Base-by-base conservation (phyloP, 2,113 vertebrate genomes). In the Plestiodon gilberti region DNA sequence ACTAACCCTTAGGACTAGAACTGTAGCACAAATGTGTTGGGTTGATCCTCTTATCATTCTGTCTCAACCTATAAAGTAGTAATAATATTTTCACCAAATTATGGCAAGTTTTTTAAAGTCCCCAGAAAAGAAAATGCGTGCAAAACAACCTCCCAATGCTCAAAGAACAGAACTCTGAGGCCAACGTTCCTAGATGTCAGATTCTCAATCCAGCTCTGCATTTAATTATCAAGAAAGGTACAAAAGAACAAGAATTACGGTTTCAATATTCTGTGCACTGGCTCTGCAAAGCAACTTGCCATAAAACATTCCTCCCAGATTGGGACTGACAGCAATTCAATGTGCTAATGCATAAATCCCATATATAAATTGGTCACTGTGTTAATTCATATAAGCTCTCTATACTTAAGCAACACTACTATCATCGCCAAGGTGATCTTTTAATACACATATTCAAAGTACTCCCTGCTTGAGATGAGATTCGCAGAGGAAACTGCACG, bases 301-400 rank as follows among this genome's bases (percentile, higher is more conserved):
- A 83, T 71, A 83, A 88, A 83, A 14, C 33, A 52, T 78, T 73
- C 55, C 81, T 83, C 78, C 62, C 35, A 83, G 15, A 59, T 30
- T 38, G 38, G 38, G 38, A 71, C 22, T 33, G n/a, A 62, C 40
- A 78, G 71, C 55, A 78, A n/a, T 78, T 30, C 76, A 52, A 77
- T 75, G 61, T n/a, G 33, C 20, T 86, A 62, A 28, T 75, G 79
- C 61, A 82, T 33, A 65, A 40, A 43, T 43, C 7, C 74, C 55
- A 82, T 48, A 65, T 78, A 82, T 77, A 87, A 82, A 77, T 33
- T 82, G 25, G 25, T 76, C 38, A 20, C 62, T 33, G 43, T 8
- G 71, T n/a, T 77, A 69, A 78, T 78, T 83, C 65, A 70, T 55
- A 40, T 69, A 82, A 70, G 59, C 30, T 4, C 22, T 57, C 64